Base-by-base conservation (phyloP, 2,888 invertebrate species). In the Molorchus minor region DNA sequence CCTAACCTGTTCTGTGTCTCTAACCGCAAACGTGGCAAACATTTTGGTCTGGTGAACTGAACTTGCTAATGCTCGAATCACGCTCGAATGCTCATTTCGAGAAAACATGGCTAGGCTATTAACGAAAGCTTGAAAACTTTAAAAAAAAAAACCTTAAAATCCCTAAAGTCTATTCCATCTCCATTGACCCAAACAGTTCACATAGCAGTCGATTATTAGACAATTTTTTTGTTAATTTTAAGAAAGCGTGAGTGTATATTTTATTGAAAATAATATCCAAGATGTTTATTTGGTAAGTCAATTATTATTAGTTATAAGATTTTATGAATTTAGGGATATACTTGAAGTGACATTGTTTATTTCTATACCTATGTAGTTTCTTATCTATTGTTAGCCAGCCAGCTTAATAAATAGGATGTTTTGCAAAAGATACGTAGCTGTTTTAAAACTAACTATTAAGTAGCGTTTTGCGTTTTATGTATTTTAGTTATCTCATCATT, bases 401-500 rank as follows among this genome's bases (percentile, higher is more conserved):
- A 30, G 41, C 40, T 40, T 52, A 41, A 17, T 30, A 16, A 1
- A 41, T 1, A 41, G 29, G 40, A 3, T 10, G 30, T 12, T 30
- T 41, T 40, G 16, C 16, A 16, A 36, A 16, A 16, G 25, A 41
- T 29, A 13, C 19, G 17, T n/a, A 7, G 7, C 3, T 8, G 29
- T 29, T n/a, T n/a, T 30, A 40, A 40, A 52, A 41, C 4, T 12
- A 29, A 19, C 19, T 13, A 30, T 41, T 5, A 12, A 12, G 40
- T 30, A 29, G 25, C 40, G 17, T 19, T 40, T 15, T 25, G 16
- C 49, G n/a, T 25, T 52, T 41, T 19, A 52, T 41, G 16, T 17
- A 41, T 41, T 30, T 55, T 30, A 30, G 20, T 52, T 45, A 64
- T 54, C 61, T 68, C 60, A 69, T 67, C 71, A 75, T 75, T 75